A percentile compares a stretch with the other conserved stretches of the same genome.
Evolutionary conservation across 2,888 invertebrate genomes (phyloP).

Genomic region (Drosophila mettleri): DNA sequence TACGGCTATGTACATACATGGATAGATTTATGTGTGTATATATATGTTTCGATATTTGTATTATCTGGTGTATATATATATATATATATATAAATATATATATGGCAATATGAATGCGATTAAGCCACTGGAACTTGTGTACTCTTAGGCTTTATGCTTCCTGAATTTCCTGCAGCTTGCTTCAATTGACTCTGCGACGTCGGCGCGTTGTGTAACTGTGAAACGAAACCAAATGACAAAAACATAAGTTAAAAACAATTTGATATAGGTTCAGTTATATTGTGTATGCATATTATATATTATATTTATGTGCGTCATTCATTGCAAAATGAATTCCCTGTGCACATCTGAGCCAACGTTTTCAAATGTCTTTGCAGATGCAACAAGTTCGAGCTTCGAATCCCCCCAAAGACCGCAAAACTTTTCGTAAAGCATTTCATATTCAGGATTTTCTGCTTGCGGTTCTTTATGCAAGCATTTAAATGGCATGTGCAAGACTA

Average conservation of each 20-base stretch:
- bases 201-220: conserved; percentile 70
- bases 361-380: conserved; percentile 38
- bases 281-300: conserved; percentile 9
- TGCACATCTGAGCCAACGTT: conserved; percentile 11
- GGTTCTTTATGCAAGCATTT: conserved; percentile 7
- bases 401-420: conserved; percentile 5
- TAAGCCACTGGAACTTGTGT: conserved; percentile 34
- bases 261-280: conserved; percentile 1
- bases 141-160: conserved; percentile 24
- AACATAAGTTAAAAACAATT: conserved; percentile 13
- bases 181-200: conserved; percentile 37
- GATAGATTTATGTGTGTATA: not conserved
- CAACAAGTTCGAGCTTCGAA: conserved; percentile 48
- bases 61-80: conserved; percentile 30
- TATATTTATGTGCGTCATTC: conserved; percentile 40
- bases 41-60: conserved; percentile 4
- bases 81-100: conserved; percentile 11
- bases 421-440: conserved; percentile 1
- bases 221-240: conserved; percentile 50
- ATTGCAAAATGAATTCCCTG: conserved; percentile 21
- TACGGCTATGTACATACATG: conserved; percentile 19
- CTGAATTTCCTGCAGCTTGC: conserved; percentile 34
- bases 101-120: conserved; percentile 44
- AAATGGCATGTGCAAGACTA: not conserved
- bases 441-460: conserved; percentile 3